Percentiles rank a stretch among this genome's conserved stretches.
phyloP scores from a whole-genome alignment of 2,888 invertebrate genomes.

The Acanthoscelides obtectus region DNA sequence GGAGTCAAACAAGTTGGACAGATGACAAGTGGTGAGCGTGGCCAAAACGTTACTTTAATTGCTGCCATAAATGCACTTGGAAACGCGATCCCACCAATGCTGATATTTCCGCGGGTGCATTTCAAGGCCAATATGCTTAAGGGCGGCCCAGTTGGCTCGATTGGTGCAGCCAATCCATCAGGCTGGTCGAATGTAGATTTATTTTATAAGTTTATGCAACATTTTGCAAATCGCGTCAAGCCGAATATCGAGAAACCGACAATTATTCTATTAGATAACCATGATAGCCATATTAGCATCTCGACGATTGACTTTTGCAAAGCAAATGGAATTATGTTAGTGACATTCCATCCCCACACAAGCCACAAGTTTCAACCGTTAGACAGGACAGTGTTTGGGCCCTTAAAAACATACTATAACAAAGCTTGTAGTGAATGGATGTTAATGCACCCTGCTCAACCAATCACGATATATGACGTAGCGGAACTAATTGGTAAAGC shows the following conservation, averaged over 20 bases:
- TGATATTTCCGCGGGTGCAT: conserved; percentile 7
- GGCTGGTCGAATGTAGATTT: conserved; percentile 35
- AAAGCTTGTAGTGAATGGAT: not conserved
- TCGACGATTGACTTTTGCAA: not conserved
- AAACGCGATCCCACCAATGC: conserved; percentile 5
- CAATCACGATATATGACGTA: not conserved
- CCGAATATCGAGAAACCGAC: no score
- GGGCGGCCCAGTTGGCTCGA: conserved; percentile 8
- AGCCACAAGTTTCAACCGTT: conserved; percentile 5
- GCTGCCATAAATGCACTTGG: conserved; percentile 7
- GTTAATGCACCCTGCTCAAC: not conserved
- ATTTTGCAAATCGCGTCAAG: not conserved
- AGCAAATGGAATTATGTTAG: conserved; percentile 1
- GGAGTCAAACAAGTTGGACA: conserved; percentile 29
- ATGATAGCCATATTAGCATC: no score
- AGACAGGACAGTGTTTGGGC: conserved; percentile 7
- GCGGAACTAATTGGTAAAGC: no score
- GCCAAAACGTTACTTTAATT: conserved; percentile 15
- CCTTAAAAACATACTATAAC: conserved; percentile 6
- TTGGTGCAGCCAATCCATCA: conserved; percentile 31
- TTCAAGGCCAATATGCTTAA: conserved; percentile 9
- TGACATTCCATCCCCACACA: conserved; percentile 2
- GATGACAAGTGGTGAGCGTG: conserved; percentile 21
- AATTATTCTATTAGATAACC: no score
- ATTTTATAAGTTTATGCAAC: conserved; percentile 25